Evolutionary conservation across 2,113 vertebrate genomes (phyloP).

Genomic region (Garra rufa): DNA sequence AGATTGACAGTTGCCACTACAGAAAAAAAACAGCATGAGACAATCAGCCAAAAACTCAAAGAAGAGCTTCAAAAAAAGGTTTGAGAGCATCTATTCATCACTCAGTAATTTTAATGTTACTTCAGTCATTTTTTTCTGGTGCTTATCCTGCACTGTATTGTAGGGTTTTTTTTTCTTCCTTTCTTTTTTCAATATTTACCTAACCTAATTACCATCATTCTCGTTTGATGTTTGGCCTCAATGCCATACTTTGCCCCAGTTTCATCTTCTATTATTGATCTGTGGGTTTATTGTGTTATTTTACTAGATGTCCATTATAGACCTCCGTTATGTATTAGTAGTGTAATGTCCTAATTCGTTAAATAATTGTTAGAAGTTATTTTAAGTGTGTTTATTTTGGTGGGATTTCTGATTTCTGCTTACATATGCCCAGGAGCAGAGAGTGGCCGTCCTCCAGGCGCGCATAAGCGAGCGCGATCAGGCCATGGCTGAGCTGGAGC

Average conservation of each 20-base stretch:
- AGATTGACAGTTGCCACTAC: slow-evolving; percentile 81
- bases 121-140: neutral
- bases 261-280: slow-evolving; percentile 16
- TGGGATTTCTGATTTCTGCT: neutral
- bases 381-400: slow-evolving; percentile 14
- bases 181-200: neutral
- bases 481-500: slow-evolving; percentile 80
- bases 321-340: neutral
- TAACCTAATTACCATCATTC: neutral
- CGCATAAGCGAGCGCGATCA: slow-evolving; percentile 78
- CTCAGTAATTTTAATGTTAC: neutral
- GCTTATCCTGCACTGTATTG: neutral
- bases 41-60: slow-evolving; percentile 80
- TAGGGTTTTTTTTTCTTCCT: neutral
- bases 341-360: neutral
- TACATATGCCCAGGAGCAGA: slow-evolving; percentile 75
- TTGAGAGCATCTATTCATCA: slow-evolving; percentile 1
- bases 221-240: slow-evolving; percentile 31
- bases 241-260: neutral
- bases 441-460: slow-evolving; percentile 73
- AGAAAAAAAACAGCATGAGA: slow-evolving; percentile 83
- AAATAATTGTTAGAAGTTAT: neutral
- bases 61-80: slow-evolving; percentile 89
- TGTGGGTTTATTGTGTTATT: neutral
- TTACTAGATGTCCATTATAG: neutral